These are phyloP conservation scores for Epirrhoe tristata DNA, from an alignment of 2,888 invertebrate species.

Conservation along the genomic window DNA sequence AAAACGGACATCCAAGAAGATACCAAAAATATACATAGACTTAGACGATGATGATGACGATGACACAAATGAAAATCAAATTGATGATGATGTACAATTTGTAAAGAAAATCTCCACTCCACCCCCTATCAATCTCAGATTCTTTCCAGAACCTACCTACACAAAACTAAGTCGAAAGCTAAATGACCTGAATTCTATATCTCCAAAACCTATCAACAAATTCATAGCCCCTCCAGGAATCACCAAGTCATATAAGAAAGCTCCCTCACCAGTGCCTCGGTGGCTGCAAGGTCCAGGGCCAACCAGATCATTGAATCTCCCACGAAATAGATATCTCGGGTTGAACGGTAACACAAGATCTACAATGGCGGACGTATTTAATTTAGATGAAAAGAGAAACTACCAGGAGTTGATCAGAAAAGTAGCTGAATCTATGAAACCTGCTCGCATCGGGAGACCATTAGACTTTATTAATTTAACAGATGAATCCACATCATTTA, in stretches of 20 bases:
- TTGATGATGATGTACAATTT: slow-evolving; percentile 74
- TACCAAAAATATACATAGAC: slow-evolving; percentile 67
- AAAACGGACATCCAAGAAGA: slow-evolving; percentile 59
- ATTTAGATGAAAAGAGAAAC: slow-evolving; percentile 84
- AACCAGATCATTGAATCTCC: slow-evolving; percentile 59
- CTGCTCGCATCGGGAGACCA: slow-evolving; percentile 54
- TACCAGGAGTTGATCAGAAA: slow-evolving; percentile 83
- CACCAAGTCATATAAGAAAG: slow-evolving; percentile 70
- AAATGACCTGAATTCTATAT: slow-evolving; percentile 58
- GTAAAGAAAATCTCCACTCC: slow-evolving; percentile 68
- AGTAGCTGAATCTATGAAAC: slow-evolving; percentile 63
- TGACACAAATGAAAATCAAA: slow-evolving; percentile 49
- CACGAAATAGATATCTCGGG: slow-evolving; percentile 62
- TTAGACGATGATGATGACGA: slow-evolving; percentile 68
- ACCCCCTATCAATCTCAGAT: slow-evolving; percentile 63
- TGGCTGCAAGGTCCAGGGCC: slow-evolving; percentile 62
- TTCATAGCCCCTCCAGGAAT: slow-evolving; percentile 72
- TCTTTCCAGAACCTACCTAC: slow-evolving; percentile 62
- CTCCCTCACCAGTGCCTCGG: slow-evolving; percentile 59
- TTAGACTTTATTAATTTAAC: slow-evolving; percentile 67
- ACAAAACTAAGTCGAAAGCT: slow-evolving; percentile 62
- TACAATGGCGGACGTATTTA: slow-evolving; percentile 80
- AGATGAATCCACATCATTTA: slow-evolving; percentile 69
- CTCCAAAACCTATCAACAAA: slow-evolving; percentile 66
- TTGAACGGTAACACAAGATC: slow-evolving; percentile 68